A percentile compares a stretch with the other conserved stretches of the same genome.
Conservation (phyloP, 2,797 vertebrate species). For the Cheirogaleus major region DNA sequence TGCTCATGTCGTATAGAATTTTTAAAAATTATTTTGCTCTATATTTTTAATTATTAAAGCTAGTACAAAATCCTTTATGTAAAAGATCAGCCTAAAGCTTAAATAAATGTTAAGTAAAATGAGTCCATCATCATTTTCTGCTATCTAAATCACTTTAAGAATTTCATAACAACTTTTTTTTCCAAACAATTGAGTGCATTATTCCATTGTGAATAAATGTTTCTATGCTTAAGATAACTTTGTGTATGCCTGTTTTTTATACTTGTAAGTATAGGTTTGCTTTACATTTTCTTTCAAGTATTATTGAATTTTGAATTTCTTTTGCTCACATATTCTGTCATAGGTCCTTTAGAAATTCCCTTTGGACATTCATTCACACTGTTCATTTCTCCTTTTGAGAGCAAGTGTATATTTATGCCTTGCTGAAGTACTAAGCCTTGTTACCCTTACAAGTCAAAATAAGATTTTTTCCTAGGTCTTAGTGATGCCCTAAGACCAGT, state of each 20-base stretch:
- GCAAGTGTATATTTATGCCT: neutral
- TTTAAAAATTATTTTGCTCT: neutral
- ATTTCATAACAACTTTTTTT: neutral
- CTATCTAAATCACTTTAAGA: neutral
- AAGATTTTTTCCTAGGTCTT: neutral
- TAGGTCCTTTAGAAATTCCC: neutral
- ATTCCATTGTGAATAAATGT: neutral
- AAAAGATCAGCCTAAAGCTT: neutral
- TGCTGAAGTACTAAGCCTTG: neutral
- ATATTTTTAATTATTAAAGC: neutral
- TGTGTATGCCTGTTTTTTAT: neutral
- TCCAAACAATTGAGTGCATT: neutral
- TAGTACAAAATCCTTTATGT: neutral
- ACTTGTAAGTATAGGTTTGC: neutral
- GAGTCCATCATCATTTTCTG: neutral
- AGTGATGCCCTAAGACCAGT: neutral
- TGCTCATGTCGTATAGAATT: neutral
- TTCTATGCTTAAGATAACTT: neutral
- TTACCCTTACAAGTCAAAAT: conserved; percentile 6
- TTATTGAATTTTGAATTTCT: neutral
- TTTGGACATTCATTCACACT: neutral
- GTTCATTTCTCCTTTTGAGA: neutral
- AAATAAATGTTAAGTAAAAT: conserved; percentile 8
- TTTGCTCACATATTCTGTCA: neutral
- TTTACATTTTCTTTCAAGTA: conserved; percentile 1